Percentiles rank a stretch among this genome's conserved stretches.
Evolutionary conservation across 2,888 invertebrate genomes (phyloP).

Genomic region (Latheticus oryzae): DNA sequence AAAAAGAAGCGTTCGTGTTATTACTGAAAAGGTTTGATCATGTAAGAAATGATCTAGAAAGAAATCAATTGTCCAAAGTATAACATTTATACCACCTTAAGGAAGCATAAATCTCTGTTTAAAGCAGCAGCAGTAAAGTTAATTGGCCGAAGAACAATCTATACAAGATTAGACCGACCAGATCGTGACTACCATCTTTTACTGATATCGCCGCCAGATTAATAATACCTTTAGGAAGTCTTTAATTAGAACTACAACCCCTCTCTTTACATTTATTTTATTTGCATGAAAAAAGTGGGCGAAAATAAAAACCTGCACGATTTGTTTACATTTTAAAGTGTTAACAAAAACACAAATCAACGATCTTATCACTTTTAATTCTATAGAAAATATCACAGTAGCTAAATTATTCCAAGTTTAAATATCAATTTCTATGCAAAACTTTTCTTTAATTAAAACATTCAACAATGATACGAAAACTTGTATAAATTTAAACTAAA

Average conservation of each 20-base stretch:
- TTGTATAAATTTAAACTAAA: conserved; percentile 20
- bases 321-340: too few species aligned
- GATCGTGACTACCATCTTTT: conserved; percentile 56
- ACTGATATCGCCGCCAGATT: conserved; percentile 51
- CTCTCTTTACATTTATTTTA: too few species aligned
- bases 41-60: conserved; percentile 46
- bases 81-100: conserved; percentile 61
- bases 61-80: conserved; percentile 58
- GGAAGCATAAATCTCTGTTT: conserved; percentile 59
- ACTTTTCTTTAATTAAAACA: conserved; percentile 32
- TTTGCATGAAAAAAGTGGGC: too few species aligned
- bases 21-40: conserved; percentile 38
- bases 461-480: conserved; percentile 27
- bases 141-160: conserved; percentile 61
- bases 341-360: too few species aligned
- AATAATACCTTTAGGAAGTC: conserved; percentile 40
- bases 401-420: conserved; percentile 27
- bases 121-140: conserved; percentile 59
- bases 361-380: conserved; percentile 2
- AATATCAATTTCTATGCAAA: conserved; percentile 31
- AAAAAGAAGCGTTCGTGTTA: conserved; percentile 48
- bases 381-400: conserved; percentile 1
- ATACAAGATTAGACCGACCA: conserved; percentile 53
- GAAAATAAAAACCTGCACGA: too few species aligned
- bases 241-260: conserved; percentile 35